Percentiles rank a stretch among this genome's conserved stretches.
These are phyloP conservation scores for Streblospio benedicti DNA, from an alignment of 1,140 invertebrate genomes.

Conservation along the genomic window DNA sequence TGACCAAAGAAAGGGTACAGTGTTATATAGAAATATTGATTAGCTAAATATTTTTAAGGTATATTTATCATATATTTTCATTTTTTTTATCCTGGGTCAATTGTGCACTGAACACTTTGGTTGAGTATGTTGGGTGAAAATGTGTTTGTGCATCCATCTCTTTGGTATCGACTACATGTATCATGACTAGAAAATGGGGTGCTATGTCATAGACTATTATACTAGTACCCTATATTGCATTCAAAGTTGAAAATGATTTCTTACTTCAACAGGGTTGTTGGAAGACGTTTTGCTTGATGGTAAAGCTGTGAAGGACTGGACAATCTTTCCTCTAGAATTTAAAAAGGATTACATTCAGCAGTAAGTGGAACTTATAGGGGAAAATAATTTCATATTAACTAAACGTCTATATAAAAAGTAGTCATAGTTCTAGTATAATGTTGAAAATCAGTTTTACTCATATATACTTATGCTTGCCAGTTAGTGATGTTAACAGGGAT, in stretches of 20 bases:
- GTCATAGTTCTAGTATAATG: neutral
- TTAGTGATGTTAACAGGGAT: neutral
- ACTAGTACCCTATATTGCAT: neutral
- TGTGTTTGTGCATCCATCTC: neutral
- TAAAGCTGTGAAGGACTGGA: conserved; percentile 45
- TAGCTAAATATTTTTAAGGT: neutral
- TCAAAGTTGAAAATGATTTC: neutral
- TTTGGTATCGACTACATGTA: neutral
- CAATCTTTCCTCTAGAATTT: conserved; percentile 52
- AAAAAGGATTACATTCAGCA: conserved; percentile 41
- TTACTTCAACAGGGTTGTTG: neutral
- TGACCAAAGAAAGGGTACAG: conserved; percentile 49
- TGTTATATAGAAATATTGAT: neutral
- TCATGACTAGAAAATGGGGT: neutral
- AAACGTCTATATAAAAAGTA: neutral
- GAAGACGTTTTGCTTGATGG: conserved; percentile 46
- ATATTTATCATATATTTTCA: neutral
- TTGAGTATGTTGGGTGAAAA: neutral
- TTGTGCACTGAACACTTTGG: neutral
- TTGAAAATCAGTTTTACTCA: neutral
- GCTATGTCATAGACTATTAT: neutral
- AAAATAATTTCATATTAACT: neutral
- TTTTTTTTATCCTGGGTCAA: neutral
- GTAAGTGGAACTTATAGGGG: conserved; percentile 23
- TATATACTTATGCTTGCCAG: neutral